Percentiles rank a stretch among this genome's conserved stretches.
phyloP scores from a whole-genome alignment of 2,113 vertebrate species.

The Prionailurus viverrinus region DNA sequence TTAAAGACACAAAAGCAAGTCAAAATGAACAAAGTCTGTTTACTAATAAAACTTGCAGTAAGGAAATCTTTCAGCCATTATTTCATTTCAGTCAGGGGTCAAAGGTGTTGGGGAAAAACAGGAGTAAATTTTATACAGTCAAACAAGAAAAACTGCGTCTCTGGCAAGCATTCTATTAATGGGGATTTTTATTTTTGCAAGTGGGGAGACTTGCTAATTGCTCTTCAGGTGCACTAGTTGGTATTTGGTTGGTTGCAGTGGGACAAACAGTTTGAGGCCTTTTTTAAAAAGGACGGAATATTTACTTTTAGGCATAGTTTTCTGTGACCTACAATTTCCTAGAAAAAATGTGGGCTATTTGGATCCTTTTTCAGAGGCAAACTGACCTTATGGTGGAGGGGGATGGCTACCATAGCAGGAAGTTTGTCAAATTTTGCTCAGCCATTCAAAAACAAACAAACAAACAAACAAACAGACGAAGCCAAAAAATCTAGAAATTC shows the following conservation, averaged over 20 bases:
- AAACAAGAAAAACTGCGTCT: neutral
- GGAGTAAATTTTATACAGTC: neutral
- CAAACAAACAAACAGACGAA: neutral
- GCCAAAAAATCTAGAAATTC: neutral
- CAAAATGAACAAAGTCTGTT: neutral
- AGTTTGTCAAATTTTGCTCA: neutral
- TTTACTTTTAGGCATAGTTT: neutral
- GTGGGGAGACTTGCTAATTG: neutral
- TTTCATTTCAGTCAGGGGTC: neutral
- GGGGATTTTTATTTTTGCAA: neutral
- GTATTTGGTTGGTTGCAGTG: neutral
- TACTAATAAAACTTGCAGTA: neutral
- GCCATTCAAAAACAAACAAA: neutral
- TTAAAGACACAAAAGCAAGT: neutral
- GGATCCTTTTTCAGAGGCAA: neutral
- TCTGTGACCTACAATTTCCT: neutral
- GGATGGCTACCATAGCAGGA: neutral
- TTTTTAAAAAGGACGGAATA: neutral
- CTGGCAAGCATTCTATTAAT: neutral
- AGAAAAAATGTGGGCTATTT: neutral
- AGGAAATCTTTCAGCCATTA: neutral
- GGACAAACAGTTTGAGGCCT: neutral
- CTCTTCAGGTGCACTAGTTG: neutral
- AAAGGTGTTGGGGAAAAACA: neutral
- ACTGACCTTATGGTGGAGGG: neutral